phyloP scores from a whole-genome alignment of 2,113 vertebrate genomes.

The Aphelocoma coerulescens region DNA sequence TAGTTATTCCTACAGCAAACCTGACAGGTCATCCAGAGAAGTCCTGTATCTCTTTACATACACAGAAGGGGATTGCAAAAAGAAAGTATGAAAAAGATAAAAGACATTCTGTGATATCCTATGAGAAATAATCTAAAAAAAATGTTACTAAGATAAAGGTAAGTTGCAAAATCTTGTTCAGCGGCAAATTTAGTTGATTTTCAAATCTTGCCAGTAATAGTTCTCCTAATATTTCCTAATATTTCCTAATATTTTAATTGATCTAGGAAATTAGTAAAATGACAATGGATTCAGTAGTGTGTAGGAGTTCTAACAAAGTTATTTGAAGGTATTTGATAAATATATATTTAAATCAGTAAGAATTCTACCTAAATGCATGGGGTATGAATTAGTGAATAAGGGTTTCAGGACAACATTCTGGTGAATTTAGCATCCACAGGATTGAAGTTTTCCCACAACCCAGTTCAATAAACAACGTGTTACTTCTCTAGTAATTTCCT shows the following conservation, averaged over 20 bases:
- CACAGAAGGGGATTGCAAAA: not conserved
- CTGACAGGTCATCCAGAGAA: not conserved
- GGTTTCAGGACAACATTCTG: not conserved
- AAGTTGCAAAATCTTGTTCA: not conserved
- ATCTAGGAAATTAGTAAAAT: not conserved
- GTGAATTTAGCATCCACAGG: not conserved
- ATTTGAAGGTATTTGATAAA: not conserved
- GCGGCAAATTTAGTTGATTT: not conserved
- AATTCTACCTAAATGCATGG: not conserved
- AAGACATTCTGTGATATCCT: not conserved
- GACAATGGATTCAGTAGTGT: not conserved
- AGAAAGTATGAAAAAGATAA: not conserved
- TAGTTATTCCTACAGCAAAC: not conserved
- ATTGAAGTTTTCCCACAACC: not conserved
- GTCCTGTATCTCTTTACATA: not conserved
- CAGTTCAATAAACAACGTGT: not conserved
- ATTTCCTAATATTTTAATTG: not conserved
- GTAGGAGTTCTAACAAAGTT: not conserved
- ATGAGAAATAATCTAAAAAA: not conserved
- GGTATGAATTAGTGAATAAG: not conserved
- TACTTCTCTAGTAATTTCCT: not conserved
- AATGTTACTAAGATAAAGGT: not conserved
- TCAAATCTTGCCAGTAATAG: not conserved
- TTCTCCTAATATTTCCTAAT: too few relatives aligned
- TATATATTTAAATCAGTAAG: not conserved